Evolutionary conservation across 2,113 vertebrate species (phyloP).

Genomic region (Ornithorhynchus anatinus): DNA sequence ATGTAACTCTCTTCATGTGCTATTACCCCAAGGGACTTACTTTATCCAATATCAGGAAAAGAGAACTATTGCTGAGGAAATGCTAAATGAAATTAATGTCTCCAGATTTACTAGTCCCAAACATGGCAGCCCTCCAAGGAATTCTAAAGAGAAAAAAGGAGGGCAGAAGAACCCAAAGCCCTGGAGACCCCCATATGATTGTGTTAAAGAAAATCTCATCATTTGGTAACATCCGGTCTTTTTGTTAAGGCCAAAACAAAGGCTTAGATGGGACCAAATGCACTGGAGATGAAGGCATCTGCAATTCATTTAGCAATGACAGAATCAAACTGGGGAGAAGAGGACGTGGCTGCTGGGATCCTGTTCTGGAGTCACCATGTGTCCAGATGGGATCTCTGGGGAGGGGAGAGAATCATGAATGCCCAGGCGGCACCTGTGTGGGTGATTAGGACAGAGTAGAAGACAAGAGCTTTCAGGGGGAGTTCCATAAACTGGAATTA

Average conservation of each 20-base stretch:
- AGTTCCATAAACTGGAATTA: no score
- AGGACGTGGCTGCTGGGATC: slow-evolving; percentile 15
- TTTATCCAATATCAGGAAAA: slow-evolving; percentile 44
- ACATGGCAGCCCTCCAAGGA: slow-evolving; percentile 11
- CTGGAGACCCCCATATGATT: slow-evolving; percentile 40
- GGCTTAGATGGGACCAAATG: neutral
- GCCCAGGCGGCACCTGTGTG: no score
- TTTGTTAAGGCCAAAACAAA: slow-evolving; percentile 38
- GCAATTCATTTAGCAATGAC: slow-evolving; percentile 13
- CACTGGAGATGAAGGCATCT: slow-evolving; percentile 22
- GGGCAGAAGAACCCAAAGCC: slow-evolving; percentile 36
- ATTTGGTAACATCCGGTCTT: slow-evolving; percentile 49
- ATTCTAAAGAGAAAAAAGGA: slow-evolving; percentile 2
- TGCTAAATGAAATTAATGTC: slow-evolving; percentile 58
- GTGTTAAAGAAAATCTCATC: slow-evolving; percentile 14
- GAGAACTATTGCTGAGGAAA: slow-evolving; percentile 43
- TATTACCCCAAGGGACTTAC: slow-evolving; percentile 26
- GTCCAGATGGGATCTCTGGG: neutral
- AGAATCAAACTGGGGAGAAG: slow-evolving; percentile 44
- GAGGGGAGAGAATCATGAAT: no score
- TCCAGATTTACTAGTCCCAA: slow-evolving; percentile 41
- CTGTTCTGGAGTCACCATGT: slow-evolving; percentile 10
- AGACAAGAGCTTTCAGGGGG: no score
- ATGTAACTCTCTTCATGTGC: slow-evolving; percentile 40
- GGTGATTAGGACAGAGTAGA: no score